These are phyloP conservation scores for Prorops nasuta DNA, from an alignment of 1,140 invertebrate genomes.

Conservation along the genomic window DNA sequence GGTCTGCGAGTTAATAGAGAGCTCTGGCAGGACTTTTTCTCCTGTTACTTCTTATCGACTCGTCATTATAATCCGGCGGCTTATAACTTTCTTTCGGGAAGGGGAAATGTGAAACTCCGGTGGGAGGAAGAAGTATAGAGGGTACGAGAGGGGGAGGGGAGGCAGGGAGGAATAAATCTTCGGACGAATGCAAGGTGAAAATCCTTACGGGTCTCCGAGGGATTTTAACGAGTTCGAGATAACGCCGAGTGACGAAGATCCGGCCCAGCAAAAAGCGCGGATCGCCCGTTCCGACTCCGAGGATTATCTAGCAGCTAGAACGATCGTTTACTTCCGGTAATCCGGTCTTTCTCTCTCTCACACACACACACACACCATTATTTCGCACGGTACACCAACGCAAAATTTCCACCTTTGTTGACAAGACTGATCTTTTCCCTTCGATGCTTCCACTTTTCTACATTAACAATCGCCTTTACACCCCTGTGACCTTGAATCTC, in stretches of 20 bases:
- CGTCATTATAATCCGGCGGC: conserved; percentile 37
- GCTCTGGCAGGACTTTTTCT: conserved; percentile 18
- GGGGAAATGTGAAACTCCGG: neutral
- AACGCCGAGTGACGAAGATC: conserved; percentile 16
- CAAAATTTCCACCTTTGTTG: too few relatives aligned
- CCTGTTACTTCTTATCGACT: conserved; percentile 36
- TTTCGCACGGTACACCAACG: too few relatives aligned
- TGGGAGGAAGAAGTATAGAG: neutral
- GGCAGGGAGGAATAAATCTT: conserved; percentile 27
- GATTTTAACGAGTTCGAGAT: conserved; percentile 33
- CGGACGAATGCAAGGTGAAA: conserved; percentile 15
- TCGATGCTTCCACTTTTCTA: too few relatives aligned
- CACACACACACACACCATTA: too few relatives aligned
- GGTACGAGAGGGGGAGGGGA: neutral
- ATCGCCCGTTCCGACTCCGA: neutral
- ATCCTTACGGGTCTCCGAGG: conserved; percentile 18
- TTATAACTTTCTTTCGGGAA: conserved; percentile 30
- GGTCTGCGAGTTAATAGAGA: conserved; percentile 28
- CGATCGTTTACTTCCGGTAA: conserved; percentile 5
- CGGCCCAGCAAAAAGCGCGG: neutral
- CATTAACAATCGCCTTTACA: too few relatives aligned
- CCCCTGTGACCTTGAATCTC: too few relatives aligned
- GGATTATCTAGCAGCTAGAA: conserved; percentile 12
- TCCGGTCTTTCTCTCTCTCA: too few relatives aligned
- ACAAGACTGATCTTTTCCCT: too few relatives aligned